Conservation (phyloP, 2,797 vertebrate genomes). For the Gymnothorax reevesii region DNA sequence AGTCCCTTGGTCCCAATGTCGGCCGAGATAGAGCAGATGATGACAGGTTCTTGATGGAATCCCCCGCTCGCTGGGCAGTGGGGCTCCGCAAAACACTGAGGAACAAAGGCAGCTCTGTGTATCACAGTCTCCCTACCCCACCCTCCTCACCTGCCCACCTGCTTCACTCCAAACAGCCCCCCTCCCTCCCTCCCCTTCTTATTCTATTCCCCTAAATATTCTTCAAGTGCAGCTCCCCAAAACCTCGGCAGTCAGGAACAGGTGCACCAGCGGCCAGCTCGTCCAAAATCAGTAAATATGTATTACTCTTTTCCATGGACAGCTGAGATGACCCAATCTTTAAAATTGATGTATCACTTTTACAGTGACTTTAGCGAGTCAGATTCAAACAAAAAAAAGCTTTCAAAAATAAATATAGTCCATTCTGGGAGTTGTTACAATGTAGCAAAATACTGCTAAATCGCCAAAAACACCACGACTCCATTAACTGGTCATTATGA, state of each 20-base stretch:
- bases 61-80: neutral
- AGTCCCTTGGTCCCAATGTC: neutral
- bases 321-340: neutral
- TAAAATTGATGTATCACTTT: neutral
- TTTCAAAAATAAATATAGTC: neutral
- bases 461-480: neutral
- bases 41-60: constrained; percentile 13
- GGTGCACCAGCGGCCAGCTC: neutral
- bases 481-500: neutral
- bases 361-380: neutral
- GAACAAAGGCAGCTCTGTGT: constrained; percentile 33
- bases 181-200: neutral
- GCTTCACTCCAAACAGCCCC: neutral
- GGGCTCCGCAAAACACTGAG: neutral
- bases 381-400: neutral
- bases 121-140: neutral
- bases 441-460: neutral
- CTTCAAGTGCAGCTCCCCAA: neutral
- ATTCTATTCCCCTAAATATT: neutral
- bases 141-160: neutral
- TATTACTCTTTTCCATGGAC: neutral
- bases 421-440: neutral
- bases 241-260: neutral
- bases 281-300: neutral
- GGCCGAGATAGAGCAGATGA: neutral